These are phyloP conservation scores for Drosophila burlai DNA, from an alignment of 1,140 invertebrate genomes.

Conservation along the genomic window DNA sequence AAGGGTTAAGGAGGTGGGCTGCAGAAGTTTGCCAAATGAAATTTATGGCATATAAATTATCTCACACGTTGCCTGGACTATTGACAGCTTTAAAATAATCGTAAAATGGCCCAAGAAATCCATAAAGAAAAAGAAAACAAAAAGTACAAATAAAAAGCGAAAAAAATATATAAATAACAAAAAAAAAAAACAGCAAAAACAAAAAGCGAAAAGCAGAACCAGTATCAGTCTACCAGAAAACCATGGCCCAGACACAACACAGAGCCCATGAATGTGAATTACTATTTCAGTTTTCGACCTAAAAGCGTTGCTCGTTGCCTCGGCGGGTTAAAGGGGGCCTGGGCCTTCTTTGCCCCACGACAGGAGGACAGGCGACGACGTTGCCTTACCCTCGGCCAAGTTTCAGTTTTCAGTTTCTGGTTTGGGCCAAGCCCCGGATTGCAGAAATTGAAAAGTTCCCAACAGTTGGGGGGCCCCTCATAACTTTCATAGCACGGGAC, in stretches of 20 bases:
- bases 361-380: constrained; percentile 68
- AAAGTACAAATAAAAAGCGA: background rate
- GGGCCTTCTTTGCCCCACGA: background rate
- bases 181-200: constrained; percentile 38
- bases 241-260: constrained; percentile 51
- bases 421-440: constrained; percentile 46
- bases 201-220: constrained; percentile 46
- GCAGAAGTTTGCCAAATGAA: constrained; percentile 70
- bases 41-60: constrained; percentile 84
- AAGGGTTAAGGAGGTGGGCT: constrained; percentile 7
- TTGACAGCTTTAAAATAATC: constrained; percentile 84
- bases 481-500: constrained; percentile 70
- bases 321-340: background rate
- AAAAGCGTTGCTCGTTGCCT: constrained; percentile 44
- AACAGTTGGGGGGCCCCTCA: constrained; percentile 76
- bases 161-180: background rate
- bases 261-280: constrained; percentile 78
- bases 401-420: constrained; percentile 20
- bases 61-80: constrained; percentile 79
- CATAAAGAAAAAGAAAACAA: constrained; percentile 59
- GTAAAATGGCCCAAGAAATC: constrained; percentile 80
- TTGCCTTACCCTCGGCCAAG: constrained; percentile 55
- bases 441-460: constrained; percentile 77
- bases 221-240: constrained; percentile 40
- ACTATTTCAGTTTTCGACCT: constrained; percentile 75